Conservation (phyloP, 2,888 invertebrate species). For the Elegia similella region DNA sequence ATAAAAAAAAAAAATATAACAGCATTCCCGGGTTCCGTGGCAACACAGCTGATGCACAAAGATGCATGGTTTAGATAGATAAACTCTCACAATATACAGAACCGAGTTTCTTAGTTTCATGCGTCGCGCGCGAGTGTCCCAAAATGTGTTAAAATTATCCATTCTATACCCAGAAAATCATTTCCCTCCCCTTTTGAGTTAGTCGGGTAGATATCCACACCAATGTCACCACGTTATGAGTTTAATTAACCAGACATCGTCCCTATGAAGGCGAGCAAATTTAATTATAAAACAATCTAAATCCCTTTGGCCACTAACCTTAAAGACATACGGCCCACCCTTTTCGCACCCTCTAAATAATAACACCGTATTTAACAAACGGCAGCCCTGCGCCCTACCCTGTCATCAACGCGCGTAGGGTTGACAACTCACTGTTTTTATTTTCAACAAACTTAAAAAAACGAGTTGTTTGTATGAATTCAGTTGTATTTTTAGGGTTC, state of each 20-base stretch:
- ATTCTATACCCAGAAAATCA: too few relatives aligned
- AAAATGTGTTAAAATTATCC: too few relatives aligned
- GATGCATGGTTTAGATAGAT: too few relatives aligned
- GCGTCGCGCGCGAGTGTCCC: too few relatives aligned
- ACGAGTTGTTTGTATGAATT: background rate
- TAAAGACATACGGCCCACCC: conserved; percentile 4
- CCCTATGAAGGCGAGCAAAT: background rate
- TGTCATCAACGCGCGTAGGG: background rate
- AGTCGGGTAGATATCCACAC: background rate
- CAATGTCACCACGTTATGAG: background rate
- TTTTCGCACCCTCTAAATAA: conserved; percentile 11
- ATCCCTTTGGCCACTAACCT: conserved; percentile 2
- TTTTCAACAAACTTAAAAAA: too few relatives aligned
- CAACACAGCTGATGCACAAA: too few relatives aligned
- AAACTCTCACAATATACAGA: too few relatives aligned
- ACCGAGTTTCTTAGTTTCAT: too few relatives aligned
- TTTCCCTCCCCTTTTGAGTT: too few relatives aligned
- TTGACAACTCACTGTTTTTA: background rate
- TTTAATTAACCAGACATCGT: background rate
- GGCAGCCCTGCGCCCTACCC: background rate
- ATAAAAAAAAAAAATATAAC: too few relatives aligned
- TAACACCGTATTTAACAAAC: conserved; percentile 5
- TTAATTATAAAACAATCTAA: conserved; percentile 10
- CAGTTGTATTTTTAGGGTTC: too few relatives aligned
- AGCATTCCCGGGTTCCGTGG: too few relatives aligned